A percentile compares a stretch with the other conserved stretches of the same genome.
These are phyloP conservation scores for Tetragonisca angustula DNA, from an alignment of 2,888 invertebrate genomes.

Conservation along the genomic window DNA sequence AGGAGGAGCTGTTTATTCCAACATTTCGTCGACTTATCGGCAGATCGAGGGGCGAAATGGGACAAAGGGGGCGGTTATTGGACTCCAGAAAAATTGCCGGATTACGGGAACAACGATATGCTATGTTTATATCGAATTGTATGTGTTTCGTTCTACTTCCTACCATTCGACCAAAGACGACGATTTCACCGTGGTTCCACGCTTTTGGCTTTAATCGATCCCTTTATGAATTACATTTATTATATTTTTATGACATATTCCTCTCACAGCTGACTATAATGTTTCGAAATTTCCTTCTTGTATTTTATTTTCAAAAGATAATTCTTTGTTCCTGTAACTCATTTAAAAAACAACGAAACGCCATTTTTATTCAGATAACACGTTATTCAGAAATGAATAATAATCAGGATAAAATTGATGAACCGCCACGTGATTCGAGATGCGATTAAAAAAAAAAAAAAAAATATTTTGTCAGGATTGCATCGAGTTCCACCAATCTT, in stretches of 20 bases:
- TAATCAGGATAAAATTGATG: too few species aligned
- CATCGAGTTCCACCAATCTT: background rate
- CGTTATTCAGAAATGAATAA: too few species aligned
- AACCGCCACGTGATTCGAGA: too few species aligned
- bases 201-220: background rate
- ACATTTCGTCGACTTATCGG: conserved; percentile 55
- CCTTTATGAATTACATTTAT: background rate
- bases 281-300: background rate
- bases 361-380: too few species aligned
- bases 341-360: too few species aligned
- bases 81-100: conserved; percentile 68
- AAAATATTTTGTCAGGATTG: background rate
- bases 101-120: conserved; percentile 65
- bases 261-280: background rate
- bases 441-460: too few species aligned
- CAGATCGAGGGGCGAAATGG: conserved; percentile 40
- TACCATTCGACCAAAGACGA: conserved; percentile 3
- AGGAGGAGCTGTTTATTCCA: conserved; percentile 50
- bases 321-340: too few species aligned
- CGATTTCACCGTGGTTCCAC: background rate
- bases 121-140: conserved; percentile 59
- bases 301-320: background rate
- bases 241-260: background rate
- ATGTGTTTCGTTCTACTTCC: conserved; percentile 55
- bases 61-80: conserved; percentile 42